Percentiles rank a stretch among this genome's conserved stretches.
Conservation (phyloP, 2,888 invertebrate species). For the Drosophila diplacantha region DNA sequence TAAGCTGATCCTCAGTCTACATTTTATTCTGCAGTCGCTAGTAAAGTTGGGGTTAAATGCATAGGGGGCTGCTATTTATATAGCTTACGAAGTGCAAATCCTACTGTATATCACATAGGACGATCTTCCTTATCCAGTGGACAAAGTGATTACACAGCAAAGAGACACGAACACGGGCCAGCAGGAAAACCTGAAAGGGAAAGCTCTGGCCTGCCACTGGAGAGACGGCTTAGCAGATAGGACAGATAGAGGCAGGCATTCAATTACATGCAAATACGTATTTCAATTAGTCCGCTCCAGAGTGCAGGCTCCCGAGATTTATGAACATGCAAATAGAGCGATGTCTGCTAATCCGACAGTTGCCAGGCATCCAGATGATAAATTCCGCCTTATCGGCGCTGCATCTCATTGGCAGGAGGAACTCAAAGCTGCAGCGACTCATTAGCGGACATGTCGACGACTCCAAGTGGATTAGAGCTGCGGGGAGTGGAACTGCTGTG, state of each 20-base stretch:
- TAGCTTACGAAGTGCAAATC: conserved; percentile 23
- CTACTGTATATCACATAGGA: conserved; percentile 42
- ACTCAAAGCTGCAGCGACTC: conserved; percentile 37
- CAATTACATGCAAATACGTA: conserved; percentile 55
- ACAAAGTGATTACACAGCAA: conserved; percentile 43
- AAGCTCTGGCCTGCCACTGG: conserved; percentile 9
- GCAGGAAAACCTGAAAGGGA: conserved; percentile 23
- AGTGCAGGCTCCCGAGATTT: conserved; percentile 36
- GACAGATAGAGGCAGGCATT: conserved; percentile 26
- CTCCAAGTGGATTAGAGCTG: conserved; percentile 29
- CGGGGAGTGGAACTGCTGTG: conserved; percentile 21
- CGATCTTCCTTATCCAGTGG: conserved; percentile 16
- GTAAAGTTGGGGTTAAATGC: not conserved
- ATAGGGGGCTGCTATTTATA: not conserved
- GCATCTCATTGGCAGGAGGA: conserved; percentile 22
- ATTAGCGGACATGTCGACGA: conserved; percentile 59
- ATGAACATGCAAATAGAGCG: conserved; percentile 61
- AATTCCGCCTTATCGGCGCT: conserved; percentile 52
- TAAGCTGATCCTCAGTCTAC: conserved; percentile 1
- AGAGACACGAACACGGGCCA: conserved; percentile 5
- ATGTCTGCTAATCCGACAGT: conserved; percentile 50
- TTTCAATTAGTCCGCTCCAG: conserved; percentile 53
- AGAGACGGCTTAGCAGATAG: conserved; percentile 9
- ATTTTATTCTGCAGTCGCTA: not conserved
- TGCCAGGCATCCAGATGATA: conserved; percentile 50